Evolutionary conservation across 2,888 invertebrate genomes (phyloP).

Genomic region (Lysandra coridon): DNA sequence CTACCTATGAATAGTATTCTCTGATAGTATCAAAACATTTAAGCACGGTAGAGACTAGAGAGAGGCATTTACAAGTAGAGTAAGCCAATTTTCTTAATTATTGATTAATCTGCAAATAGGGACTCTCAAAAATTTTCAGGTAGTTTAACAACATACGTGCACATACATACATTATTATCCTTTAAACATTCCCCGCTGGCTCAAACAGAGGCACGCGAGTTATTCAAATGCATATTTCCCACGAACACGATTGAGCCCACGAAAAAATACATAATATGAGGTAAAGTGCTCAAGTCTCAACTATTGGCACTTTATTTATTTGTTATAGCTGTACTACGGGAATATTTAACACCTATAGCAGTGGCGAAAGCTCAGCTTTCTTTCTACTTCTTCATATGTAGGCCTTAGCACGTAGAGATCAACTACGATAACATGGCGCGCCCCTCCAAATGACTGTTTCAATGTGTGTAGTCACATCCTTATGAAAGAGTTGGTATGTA

Average conservation of each 20-base stretch:
- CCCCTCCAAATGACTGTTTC: no score
- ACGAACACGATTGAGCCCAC: conserved; percentile 10
- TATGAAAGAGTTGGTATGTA: no score
- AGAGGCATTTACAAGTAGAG: not conserved
- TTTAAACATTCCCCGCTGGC: not conserved
- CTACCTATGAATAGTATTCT: no score
- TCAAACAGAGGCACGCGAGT: not conserved
- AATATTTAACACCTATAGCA: not conserved
- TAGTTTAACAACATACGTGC: not conserved
- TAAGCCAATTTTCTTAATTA: not conserved
- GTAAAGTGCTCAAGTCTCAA: not conserved
- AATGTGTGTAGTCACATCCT: no score
- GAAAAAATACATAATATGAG: conserved; percentile 8
- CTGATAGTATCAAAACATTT: not conserved
- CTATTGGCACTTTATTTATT: not conserved
- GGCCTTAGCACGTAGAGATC: no score
- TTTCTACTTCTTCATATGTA: not conserved
- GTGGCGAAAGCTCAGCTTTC: not conserved
- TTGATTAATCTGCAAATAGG: not conserved
- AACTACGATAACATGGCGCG: no score
- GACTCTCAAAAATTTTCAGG: not conserved
- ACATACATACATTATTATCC: not conserved
- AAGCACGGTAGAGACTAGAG: not conserved
- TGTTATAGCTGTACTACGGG: not conserved
- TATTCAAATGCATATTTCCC: conserved; percentile 26